Base-by-base conservation (phyloP, 64 coral and sea anemone species). In the Montipora foliosa region DNA sequence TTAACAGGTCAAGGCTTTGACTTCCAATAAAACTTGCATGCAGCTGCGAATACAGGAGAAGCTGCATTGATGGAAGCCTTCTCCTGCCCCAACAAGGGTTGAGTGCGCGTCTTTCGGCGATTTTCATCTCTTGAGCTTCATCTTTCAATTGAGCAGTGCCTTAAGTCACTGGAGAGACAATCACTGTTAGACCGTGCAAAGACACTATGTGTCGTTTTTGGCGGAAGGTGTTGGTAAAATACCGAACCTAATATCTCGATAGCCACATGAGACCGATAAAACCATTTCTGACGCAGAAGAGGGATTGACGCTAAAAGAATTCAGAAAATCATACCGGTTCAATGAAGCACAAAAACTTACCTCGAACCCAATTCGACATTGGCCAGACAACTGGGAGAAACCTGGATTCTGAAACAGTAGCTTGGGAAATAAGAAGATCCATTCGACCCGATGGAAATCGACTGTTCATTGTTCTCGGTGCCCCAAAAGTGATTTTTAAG, bases 121-220 rank as follows among this genome's bases (percentile, higher is more conserved):
- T 14, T 14, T 64, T 64, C 60, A 64, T 64, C 60, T 78, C 87
- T 89, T 22, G 87, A 78, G 21, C 47, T 48, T 2, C 74, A 89
- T 68, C 49, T 89, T 76, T 89, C 74, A 22, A n/a, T 89, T 59
- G 47, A 78, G 19, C 21, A 58, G 69, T 89, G 87, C 25, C 44
- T 44, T 51, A 89, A 89, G 55, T 47, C 49, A 37, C 29, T 60
- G 5, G 70, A 78, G 75, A 50, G 87, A 49, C 81, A 84, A 44
- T 84, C 81, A 13, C 81, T 84, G 81, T 60, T 89, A 50, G 71
- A 89, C 74, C 70, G 60, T 53, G 71, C 87, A 10, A 89, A 78
- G 19, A 77, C 15, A 75, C 70, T 89, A 89, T 59, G 87, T 74
- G 20, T 57, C 75, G 19, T 47, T 21, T 21, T 78, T 58, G 55